Conservation (phyloP, 1,140 invertebrate species). For the Trichonephila inaurata region DNA sequence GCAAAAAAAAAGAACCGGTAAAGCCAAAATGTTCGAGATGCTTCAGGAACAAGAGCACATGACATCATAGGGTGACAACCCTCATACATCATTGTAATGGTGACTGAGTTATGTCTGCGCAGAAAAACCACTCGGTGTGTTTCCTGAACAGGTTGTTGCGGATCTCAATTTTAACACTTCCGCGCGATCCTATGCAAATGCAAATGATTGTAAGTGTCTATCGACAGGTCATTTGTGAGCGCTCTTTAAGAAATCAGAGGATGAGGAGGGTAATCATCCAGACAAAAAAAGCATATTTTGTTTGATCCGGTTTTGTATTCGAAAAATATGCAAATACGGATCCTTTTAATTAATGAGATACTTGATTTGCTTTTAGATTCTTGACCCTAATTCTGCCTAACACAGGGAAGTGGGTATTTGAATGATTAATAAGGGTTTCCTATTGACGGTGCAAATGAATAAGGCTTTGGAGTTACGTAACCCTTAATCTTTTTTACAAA, state of each 20-base stretch:
- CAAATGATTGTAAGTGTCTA: background rate
- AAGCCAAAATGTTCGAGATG: background rate
- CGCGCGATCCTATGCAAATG: background rate
- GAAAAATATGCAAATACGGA: background rate
- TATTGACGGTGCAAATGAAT: background rate
- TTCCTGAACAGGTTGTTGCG: background rate
- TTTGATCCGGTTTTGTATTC: slow-evolving; percentile 6
- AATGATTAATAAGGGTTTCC: background rate
- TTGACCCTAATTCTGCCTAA: background rate
- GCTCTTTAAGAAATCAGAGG: background rate
- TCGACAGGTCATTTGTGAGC: background rate
- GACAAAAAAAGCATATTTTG: background rate
- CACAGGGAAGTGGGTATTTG: background rate
- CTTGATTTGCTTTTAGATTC: background rate
- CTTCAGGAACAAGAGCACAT: background rate
- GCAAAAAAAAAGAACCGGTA: background rate
- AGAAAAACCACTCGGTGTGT: background rate
- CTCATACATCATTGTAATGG: background rate
- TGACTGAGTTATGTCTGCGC: background rate
- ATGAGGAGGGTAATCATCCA: background rate
- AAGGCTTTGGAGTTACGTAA: background rate
- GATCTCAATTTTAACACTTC: slow-evolving; percentile 5
- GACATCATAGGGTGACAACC: background rate
- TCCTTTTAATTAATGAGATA: slow-evolving; percentile 1
- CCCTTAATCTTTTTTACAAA: background rate